These are phyloP conservation scores for Drosophila maculinotata DNA, from an alignment of 2,888 invertebrate species.

Conservation along the genomic window DNA sequence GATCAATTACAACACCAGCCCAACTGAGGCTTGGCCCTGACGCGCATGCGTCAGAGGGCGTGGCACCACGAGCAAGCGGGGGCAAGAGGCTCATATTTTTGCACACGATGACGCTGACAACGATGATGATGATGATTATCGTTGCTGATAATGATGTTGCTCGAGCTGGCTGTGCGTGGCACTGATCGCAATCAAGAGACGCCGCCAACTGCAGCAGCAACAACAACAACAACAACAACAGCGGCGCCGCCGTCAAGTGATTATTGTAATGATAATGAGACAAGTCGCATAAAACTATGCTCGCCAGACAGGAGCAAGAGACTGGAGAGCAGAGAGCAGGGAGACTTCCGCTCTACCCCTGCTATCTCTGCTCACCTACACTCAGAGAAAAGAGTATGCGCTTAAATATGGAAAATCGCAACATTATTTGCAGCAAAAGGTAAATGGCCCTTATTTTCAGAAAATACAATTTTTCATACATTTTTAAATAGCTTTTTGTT, in stretches of 20 bases:
- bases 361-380: background rate
- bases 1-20: slow-evolving; percentile 49
- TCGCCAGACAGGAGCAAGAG: background rate
- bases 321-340: background rate
- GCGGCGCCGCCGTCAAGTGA: slow-evolving; percentile 59
- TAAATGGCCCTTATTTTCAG: too few species aligned
- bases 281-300: slow-evolving; percentile 51
- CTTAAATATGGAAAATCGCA: too few species aligned
- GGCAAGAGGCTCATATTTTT: slow-evolving; percentile 39
- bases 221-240: slow-evolving; percentile 1
- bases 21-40: slow-evolving; percentile 27
- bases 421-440: too few species aligned
- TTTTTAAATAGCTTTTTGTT: too few species aligned
- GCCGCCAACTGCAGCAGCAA: slow-evolving; percentile 45
- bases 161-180: slow-evolving; percentile 24
- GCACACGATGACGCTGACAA: slow-evolving; percentile 33
- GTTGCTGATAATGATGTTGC: slow-evolving; percentile 36
- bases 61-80: slow-evolving; percentile 19
- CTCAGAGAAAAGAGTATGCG: too few species aligned
- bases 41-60: slow-evolving; percentile 45
- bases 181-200: slow-evolving; percentile 66
- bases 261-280: slow-evolving; percentile 79
- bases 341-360: background rate
- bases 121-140: slow-evolving; percentile 38
- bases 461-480: too few species aligned